Conservation (phyloP, 1,140 invertebrate species). For the Ptiloglossa arizonensis region DNA sequence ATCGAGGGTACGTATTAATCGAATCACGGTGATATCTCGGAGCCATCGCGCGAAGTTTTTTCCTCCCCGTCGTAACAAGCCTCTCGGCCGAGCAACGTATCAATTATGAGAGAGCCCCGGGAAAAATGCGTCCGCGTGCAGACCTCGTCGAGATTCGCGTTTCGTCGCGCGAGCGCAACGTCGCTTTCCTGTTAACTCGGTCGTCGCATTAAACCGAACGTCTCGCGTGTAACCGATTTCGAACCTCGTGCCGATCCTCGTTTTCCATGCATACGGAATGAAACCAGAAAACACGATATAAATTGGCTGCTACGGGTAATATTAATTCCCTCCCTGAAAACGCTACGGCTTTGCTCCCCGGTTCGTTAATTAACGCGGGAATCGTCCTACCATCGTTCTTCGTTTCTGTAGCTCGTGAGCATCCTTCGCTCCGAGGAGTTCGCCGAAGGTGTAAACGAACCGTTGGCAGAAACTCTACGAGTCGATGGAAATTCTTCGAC, state of each 20-base stretch:
- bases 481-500: too few species aligned
- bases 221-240: slow-evolving; percentile 26
- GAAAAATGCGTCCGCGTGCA: slow-evolving; percentile 28
- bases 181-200: slow-evolving; percentile 38
- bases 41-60: not conserved
- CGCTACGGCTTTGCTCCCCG: not conserved
- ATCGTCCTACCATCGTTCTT: not conserved
- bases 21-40: slow-evolving; percentile 29
- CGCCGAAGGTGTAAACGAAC: too few species aligned
- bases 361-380: slow-evolving; percentile 46
- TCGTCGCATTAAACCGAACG: slow-evolving; percentile 35
- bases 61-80: not conserved
- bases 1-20: slow-evolving; percentile 39
- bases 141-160: slow-evolving; percentile 1
- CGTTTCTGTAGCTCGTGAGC: not conserved
- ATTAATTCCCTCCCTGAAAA: slow-evolving; percentile 27
- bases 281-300: slow-evolving; percentile 42
- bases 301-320: slow-evolving; percentile 38
- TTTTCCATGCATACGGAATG: slow-evolving; percentile 51
- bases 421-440: not conserved
- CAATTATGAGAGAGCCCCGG: slow-evolving; percentile 33
- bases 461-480: too few species aligned
- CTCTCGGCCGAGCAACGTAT: slow-evolving; percentile 29
- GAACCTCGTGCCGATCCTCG: slow-evolving; percentile 21
- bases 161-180: slow-evolving; percentile 28